Base-by-base conservation (phyloP, 2,113 vertebrate species). In the Aptenodytes forsteri region DNA sequence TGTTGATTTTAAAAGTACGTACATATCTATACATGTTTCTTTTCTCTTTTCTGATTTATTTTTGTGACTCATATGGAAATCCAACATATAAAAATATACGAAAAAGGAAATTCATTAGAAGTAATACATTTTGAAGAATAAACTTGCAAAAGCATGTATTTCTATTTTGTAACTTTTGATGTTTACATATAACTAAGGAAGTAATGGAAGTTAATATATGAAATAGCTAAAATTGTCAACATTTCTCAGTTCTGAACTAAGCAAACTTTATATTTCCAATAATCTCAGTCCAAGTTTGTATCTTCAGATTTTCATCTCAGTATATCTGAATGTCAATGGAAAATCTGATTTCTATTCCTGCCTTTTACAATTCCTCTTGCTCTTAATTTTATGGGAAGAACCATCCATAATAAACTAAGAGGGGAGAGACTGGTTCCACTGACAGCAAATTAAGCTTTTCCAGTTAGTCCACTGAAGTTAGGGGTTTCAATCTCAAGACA, bases 1-100 rank as follows among this genome's bases (percentile, higher is more conserved):
- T 73, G 61, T 87, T 97, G 80, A 81, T 94, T 97, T 91, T 65
- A 72, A n/a, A 97, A 76, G 49, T 62, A 62, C 78, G 10, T 77
- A 66, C 40, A 42, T 89, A 27, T 93, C 32, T 82, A 26, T 36
- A 54, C 70, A 22, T 19, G 9, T 54, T 62, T 89, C 55, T 72
- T 93, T 89, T 91, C 4, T 73, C 30, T 75, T 82, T 90, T 72
- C 50, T 71, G 11, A 66, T 90, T 71, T 83, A 54, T 93, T 93
- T 87, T 88, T 90, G 44, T 92, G 87, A 56, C 30, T 95, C 54
- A 81, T 50, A 32, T 49, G 52, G 62, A 93, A 94, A 96, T 64
- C 29, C 27, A 88, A 16, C 3, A 1, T 72, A 90, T 93, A 73
- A 81, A 73, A 73, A 67, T 42, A 26, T 13, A 73, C 17, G 7